phyloP scores from a whole-genome alignment of 1,140 invertebrate genomes.

The Ooceraea biroi region DNA sequence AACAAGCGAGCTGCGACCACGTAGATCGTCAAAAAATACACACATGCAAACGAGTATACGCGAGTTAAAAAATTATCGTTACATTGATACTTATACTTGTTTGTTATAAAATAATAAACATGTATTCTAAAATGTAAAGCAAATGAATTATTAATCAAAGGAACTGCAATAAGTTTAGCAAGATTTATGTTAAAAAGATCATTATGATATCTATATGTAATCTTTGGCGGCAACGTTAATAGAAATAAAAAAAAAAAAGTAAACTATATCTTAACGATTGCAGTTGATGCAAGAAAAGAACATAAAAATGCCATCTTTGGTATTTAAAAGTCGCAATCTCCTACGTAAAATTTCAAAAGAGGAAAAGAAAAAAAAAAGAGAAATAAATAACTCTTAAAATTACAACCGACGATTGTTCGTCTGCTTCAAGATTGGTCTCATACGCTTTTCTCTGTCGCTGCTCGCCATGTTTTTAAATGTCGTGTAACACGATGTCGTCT shows the following conservation, averaged over 20 bases:
- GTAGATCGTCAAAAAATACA: constrained; percentile 31
- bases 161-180: not conserved
- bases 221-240: not conserved
- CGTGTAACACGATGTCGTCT: not conserved
- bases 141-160: constrained; percentile 1
- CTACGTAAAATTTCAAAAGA: constrained; percentile 36
- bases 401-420: not conserved
- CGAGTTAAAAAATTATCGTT: not conserved
- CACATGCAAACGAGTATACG: constrained; percentile 27
- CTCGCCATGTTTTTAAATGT: not conserved
- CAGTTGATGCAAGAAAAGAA: constrained; percentile 24
- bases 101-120: constrained; percentile 41
- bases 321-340: constrained; percentile 2
- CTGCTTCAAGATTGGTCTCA: constrained; percentile 34
- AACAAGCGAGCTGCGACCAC: not conserved
- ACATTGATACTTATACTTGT: not conserved
- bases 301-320: constrained; percentile 43
- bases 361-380: not conserved
- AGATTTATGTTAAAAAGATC: not conserved
- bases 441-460: not conserved
- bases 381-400: not conserved
- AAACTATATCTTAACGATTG: constrained; percentile 22
- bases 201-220: not conserved
- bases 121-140: not conserved
- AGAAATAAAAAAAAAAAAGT: constrained; percentile 8